Evolutionary conservation across 2,113 vertebrate species (phyloP), one percentile per base, ranked within the genome.

Genomic region (Orientallactaga bullata): DNA sequence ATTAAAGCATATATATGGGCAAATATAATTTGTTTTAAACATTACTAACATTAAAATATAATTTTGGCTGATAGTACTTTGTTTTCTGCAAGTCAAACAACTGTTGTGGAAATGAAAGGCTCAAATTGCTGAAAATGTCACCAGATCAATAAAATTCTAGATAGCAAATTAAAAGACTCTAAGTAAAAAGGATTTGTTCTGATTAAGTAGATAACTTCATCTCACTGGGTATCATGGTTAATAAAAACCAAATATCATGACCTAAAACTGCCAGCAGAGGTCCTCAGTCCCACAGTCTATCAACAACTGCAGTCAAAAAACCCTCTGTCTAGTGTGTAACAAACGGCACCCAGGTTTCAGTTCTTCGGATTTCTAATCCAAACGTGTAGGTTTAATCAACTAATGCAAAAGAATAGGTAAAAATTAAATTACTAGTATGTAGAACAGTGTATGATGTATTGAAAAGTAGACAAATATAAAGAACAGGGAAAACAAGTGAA

Each of bases 181-280:
- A 81, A 86, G 11, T 79, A 69, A 85, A 90, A 88, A 77, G 9
- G 7, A 84, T 63, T 74, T 80, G 17, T 66, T 94, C 32, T 91
- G 20, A 58, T 91, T 79, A 74, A 86, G 10, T 18, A 77, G 66
- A 17, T 42, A 61, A 71, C 15, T 72, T 94, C 7, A 35, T 17
- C 13, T 65, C 23, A 65, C 20, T 8, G 24, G 20, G 12, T 21
- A 28, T n/a, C 26, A 66, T 66, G 24, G 20, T 65, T 8, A 65
- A 65, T 13, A n/a, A 68, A 30, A 39, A 71, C 82, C 85, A 86
- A 94, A 78, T 26, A 30, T 23, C n/a, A 42, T 60, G 35, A 18
- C 87, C 9, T 15, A 51, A 76, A 88, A 63, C 24, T 2, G 18
- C 95, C 97, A 97, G 96, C 90, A 97, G 97, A 95, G 96, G 97